Base-by-base conservation (phyloP, 2,797 vertebrate species). In the Aselliscus stoliczkanus region DNA sequence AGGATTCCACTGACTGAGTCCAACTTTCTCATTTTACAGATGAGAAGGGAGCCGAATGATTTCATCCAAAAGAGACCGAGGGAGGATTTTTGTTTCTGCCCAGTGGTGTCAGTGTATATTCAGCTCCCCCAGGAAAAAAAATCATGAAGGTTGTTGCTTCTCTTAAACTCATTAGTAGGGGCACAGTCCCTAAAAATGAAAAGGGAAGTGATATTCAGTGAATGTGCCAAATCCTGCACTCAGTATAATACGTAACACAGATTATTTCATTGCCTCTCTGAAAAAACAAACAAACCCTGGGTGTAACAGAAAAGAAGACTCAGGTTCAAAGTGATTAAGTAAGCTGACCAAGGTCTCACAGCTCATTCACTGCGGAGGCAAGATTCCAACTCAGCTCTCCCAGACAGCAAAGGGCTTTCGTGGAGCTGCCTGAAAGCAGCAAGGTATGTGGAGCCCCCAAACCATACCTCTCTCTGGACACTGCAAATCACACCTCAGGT, bases 11-110 rank as follows among this genome's bases (percentile, higher is more conserved):
- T 23, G 21, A 72, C 77, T 44, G 31, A 95, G 50, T 21, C 47
- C n/a, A 92, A 56, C 8, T 67, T 76, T 80, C 47, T 95, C 69
- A 88, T 70, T 91, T 81, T 93, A 93, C 25, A 85, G 12, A 85
- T 85, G 42, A 88, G 23, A 37, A 85, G 83, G 15, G 42, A 91
- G 91, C 73, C 86, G 62, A 77, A 88, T 80, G 37, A 76, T 31
- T 87, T 87, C 18, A 20, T 31, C 37, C 29, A 64, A 81, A 47
- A 90, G 42, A 76, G 13, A 60, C 47, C 7, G 3, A 54, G 31
- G 12, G 15, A 37, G 15, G 20, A 77, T 34, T 64, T 50, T 70
- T 47, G 42, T 67, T 79, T 37, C 88, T 86, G 11, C 50, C 8
- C 13, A n/a, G 3, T 75, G 34, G 4, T 96, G 21, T 89, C 79